phyloP scores from a whole-genome alignment of 2,888 invertebrate genomes.

The Sialis lutaria region DNA sequence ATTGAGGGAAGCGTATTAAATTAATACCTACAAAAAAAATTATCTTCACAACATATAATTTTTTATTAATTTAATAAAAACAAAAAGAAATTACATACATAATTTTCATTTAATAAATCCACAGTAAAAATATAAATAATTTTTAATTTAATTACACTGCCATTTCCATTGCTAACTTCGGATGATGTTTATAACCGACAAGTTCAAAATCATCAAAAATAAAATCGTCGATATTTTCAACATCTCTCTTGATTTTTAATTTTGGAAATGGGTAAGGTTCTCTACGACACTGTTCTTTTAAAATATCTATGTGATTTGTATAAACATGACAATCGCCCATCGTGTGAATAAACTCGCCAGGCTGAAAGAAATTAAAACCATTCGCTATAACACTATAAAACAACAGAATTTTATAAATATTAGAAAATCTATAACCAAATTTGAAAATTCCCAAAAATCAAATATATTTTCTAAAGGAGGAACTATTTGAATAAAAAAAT shows the following conservation, averaged over 20 bases:
- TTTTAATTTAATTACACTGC: conserved; percentile 39
- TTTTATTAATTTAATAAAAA: too few species aligned
- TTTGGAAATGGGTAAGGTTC: conserved; percentile 69
- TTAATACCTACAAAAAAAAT: too few species aligned
- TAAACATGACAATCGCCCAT: conserved; percentile 94
- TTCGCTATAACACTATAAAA: neutral
- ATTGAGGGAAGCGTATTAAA: too few species aligned
- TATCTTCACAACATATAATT: too few species aligned
- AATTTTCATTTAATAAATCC: too few species aligned
- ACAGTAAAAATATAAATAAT: too few species aligned
- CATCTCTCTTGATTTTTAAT: conserved; percentile 53
- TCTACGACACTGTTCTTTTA: conserved; percentile 64
- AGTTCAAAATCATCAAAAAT: conserved; percentile 71
- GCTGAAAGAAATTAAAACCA: conserved; percentile 29
- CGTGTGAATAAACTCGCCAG: conserved; percentile 87
- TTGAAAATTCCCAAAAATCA: neutral
- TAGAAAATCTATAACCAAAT: neutral
- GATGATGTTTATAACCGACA: conserved; percentile 69
- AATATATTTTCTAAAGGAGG: neutral
- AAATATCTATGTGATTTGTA: conserved; percentile 68
- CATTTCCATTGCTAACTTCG: conserved; percentile 86
- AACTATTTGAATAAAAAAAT: neutral
- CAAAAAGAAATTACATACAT: too few species aligned
- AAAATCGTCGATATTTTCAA: conserved; percentile 75
- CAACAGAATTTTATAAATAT: neutral